These are phyloP conservation scores for Drosophila grimshawi DNA, from an alignment of 1,140 invertebrate genomes.

Conservation along the genomic window DNA sequence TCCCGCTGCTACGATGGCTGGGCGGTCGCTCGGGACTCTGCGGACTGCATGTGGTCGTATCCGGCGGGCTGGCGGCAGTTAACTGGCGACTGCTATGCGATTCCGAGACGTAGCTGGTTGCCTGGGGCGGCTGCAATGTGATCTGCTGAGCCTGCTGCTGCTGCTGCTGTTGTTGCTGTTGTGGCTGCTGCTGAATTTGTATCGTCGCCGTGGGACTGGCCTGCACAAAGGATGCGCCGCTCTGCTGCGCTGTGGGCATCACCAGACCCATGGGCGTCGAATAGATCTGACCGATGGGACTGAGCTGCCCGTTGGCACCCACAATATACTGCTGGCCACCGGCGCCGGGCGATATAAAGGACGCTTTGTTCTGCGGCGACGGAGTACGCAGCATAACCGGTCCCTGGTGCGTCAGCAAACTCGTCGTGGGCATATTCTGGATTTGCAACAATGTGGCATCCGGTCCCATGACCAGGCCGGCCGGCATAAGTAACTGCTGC, in stretches of 20 bases:
- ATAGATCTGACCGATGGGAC: slow-evolving; percentile 89
- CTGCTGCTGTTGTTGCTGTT: slow-evolving; percentile 85
- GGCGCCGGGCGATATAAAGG: slow-evolving; percentile 90
- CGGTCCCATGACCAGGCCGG: slow-evolving; percentile 90
- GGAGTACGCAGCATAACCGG: slow-evolving; percentile 91
- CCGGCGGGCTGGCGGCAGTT: slow-evolving; percentile 87
- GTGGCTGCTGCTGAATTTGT: slow-evolving; percentile 84
- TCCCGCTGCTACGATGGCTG: slow-evolving; percentile 81
- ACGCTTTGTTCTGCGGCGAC: slow-evolving; percentile 89
- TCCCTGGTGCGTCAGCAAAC: slow-evolving; percentile 85
- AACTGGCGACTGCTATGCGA: slow-evolving; percentile 77
- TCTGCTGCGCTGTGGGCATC: slow-evolving; percentile 85
- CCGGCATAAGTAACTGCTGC: slow-evolving; percentile 93
- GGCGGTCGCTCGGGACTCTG: slow-evolving; percentile 78
- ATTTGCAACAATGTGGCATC: slow-evolving; percentile 90
- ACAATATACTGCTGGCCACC: slow-evolving; percentile 89
- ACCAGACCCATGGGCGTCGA: slow-evolving; percentile 92
- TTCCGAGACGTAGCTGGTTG: slow-evolving; percentile 77
- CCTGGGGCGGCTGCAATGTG: slow-evolving; percentile 46
- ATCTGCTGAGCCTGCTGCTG: slow-evolving; percentile 51
- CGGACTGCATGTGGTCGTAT: slow-evolving; percentile 93
- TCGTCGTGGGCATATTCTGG: slow-evolving; percentile 88
- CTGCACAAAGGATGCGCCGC: slow-evolving; percentile 86
- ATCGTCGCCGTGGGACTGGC: slow-evolving; percentile 86
- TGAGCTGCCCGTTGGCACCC: slow-evolving; percentile 89